Evolutionary conservation across 1,140 invertebrate species (phyloP).

Genomic region (Aphelenchoides besseyi): DNA sequence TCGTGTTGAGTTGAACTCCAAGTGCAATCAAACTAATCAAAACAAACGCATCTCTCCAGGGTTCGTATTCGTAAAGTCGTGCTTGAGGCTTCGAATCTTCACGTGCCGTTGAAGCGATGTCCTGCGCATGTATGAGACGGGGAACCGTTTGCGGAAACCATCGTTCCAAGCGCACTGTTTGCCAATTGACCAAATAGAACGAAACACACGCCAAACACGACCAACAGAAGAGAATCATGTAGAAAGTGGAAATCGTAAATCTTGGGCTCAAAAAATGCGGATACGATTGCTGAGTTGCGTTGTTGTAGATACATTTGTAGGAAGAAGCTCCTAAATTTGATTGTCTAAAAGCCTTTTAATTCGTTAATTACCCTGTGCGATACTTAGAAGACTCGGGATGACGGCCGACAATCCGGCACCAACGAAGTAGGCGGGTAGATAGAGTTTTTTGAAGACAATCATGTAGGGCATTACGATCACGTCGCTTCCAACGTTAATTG

Average conservation of each 20-base stretch:
- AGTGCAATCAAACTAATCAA: background rate
- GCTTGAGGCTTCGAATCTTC: background rate
- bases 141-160: background rate
- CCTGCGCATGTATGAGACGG: background rate
- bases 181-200: conserved; percentile 6
- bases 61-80: background rate
- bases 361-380: background rate
- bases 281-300: background rate
- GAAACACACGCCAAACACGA: background rate
- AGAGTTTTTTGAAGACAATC: conserved; percentile 8
- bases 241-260: background rate
- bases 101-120: background rate
- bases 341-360: background rate
- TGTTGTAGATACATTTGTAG: conserved; percentile 1
- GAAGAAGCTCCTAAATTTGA: conserved; percentile 3
- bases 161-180: background rate
- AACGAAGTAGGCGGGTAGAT: conserved; percentile 22
- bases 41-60: background rate
- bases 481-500: conserved; percentile 22
- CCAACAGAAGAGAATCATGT: conserved; percentile 8
- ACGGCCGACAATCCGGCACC: background rate
- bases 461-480: conserved; percentile 22
- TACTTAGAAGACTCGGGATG: background rate
- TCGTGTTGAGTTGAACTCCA: conserved; percentile 1
- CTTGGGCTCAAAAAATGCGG: conserved; percentile 5